Evolutionary conservation across 2,113 vertebrate species (phyloP), one percentile per base, ranked within the genome.

Genomic region (Tricholaema leucomelas): DNA sequence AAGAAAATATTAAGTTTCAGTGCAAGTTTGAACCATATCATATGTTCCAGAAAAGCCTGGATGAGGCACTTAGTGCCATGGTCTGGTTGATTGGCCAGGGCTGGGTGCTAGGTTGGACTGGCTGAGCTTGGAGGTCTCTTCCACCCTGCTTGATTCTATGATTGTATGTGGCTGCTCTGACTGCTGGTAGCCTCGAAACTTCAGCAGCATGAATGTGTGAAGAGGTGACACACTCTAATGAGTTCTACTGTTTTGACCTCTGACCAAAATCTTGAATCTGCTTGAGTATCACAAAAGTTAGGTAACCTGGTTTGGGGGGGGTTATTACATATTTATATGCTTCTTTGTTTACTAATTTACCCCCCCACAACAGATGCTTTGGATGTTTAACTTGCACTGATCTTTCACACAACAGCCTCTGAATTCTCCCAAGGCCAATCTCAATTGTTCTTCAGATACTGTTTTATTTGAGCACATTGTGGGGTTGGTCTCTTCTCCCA

Each of bases 1-100:
- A 83, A 85, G 59, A 64, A 95, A 94, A 94, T 85, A 95, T 84
- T 96, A 92, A 82, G 70, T 86, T 79, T 84, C 72, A 71, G 33
- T 50, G 69, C 38, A 70, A 89, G 42, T 90, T 88, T 0, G 2
- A 92, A 81, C n/a, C 18, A 56, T 38, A 86, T 0, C 19, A 92
- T 61, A 91, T 40, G n/a, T n/a, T n/a, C n/a, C n/a, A n/a, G n/a
- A n/a, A n/a, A n/a, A n/a, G n/a, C n/a, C n/a, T n/a, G n/a, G n/a
- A n/a, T n/a, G n/a, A n/a, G n/a, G n/a, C n/a, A n/a, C n/a, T n/a
- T n/a, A n/a, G n/a, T n/a, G n/a, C n/a, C n/a, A n/a, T n/a, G n/a
- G n/a, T n/a, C n/a, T n/a, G n/a, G n/a, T n/a, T n/a, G n/a, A n/a
- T n/a, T n/a, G n/a, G n/a, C n/a, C n/a, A n/a, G n/a, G n/a, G n/a